Conservation (phyloP, 1,140 invertebrate genomes). For the Dendrolimus kikuchii region DNA sequence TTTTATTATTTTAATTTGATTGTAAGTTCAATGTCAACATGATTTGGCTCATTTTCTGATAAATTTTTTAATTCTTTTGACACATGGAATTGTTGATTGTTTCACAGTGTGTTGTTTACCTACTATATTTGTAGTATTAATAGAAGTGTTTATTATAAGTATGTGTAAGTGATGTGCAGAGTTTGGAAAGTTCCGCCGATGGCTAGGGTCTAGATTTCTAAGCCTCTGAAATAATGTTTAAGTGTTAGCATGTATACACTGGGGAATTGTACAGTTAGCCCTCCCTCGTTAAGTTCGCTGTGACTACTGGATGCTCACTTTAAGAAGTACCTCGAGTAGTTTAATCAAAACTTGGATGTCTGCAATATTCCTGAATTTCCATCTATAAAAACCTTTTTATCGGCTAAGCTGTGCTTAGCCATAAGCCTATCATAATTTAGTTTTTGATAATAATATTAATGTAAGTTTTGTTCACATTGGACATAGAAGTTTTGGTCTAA, state of each 20-base stretch:
- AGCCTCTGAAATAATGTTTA: constrained; percentile 66
- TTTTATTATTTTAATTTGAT: constrained; percentile 25
- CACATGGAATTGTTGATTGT: constrained; percentile 32
- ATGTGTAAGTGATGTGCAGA: constrained; percentile 44
- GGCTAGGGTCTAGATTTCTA: constrained; percentile 61
- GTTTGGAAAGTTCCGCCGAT: constrained; percentile 66
- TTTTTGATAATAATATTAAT: constrained; percentile 23
- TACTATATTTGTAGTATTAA: constrained; percentile 43
- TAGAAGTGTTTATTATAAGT: constrained; percentile 27
- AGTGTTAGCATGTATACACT: constrained; percentile 69
- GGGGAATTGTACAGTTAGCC: constrained; percentile 72
- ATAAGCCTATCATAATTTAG: constrained; percentile 50
- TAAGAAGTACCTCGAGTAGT: constrained; percentile 52
- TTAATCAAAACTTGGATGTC: constrained; percentile 58
- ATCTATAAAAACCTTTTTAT: constrained; percentile 21
- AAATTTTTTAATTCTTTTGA: constrained; percentile 1
- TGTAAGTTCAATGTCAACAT: constrained; percentile 22
- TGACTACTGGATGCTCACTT: constrained; percentile 65
- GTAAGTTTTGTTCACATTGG: constrained; percentile 24
- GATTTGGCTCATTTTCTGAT: constrained; percentile 8
- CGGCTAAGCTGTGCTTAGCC: constrained; percentile 51
- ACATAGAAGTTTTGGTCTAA: constrained; percentile 58
- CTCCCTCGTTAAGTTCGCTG: constrained; percentile 71
- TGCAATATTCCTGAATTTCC: constrained; percentile 28
- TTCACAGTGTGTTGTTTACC: constrained; percentile 21